Evolutionary conservation across 2,797 vertebrate species (phyloP), one percentile per base, ranked within the genome.

Genomic region (Bradypodion pumilum): DNA sequence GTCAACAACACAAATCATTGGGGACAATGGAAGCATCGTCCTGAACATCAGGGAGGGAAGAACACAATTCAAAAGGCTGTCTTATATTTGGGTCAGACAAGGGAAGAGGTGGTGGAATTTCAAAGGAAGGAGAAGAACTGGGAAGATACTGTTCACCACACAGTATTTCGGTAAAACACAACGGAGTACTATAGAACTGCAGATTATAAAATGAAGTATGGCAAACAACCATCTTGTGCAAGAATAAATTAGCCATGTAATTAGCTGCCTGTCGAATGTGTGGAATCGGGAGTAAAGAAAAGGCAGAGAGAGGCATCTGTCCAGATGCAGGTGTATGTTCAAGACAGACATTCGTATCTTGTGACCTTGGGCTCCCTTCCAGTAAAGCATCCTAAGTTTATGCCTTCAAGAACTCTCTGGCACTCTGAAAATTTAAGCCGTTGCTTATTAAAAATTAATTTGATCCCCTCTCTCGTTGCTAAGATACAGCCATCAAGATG

Each of bases 391-490:
- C 16, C 81, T 81, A 65, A 84, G 86, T 52, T 80, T 68, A 62
- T 40, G 9, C 37, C 81, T 87, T 84, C n/a, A 89, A 10, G 29
- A 86, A 66, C 3, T 82, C 49, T 85, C 81, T 83, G 42, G 46
- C 62, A 37, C 25, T 83, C 27, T 78, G 86, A 85, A 68, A 85
- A 49, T 82, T 23, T 82, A 83, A 90, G 13, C 37, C 79, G 87
- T 89, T 74, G 65, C 23, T 83, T 85, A 81, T 94, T 86, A 89
- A 85, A 85, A 90, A 84, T 81, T 52, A 3, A 60, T 10, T 83
- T 89, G 3, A 7, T 75, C 84, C 70, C 21, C 19, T 56, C 85
- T 93, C 85, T 10, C 19, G 49, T 83, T 89, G 78, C 88, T 88
- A 89, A 79, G 27, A 23, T 21, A 2, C 59, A 42, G 15, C 72